Evolutionary conservation across 2,797 vertebrate genomes (phyloP).

Genomic region (Arctocebus calabarensis): DNA sequence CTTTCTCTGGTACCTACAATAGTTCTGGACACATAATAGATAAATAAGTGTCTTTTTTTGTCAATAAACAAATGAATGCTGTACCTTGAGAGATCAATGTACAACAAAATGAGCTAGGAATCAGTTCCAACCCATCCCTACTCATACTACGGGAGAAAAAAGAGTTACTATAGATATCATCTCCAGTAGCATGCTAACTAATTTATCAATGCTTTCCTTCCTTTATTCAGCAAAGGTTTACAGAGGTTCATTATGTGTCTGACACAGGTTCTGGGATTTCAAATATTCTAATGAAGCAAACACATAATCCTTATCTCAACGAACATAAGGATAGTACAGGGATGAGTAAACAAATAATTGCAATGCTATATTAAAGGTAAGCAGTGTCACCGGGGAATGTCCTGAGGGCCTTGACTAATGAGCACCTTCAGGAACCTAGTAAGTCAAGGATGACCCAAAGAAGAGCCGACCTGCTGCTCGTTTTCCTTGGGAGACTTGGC

Average conservation of each 20-base stretch:
- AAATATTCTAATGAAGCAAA: constrained; percentile 9
- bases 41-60: neutral
- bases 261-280: neutral
- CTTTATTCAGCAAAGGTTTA: neutral
- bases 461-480: neutral
- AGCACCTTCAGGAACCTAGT: neutral
- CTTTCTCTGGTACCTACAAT: neutral
- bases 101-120: neutral
- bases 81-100: neutral
- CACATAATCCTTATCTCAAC: neutral
- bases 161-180: neutral
- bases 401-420: neutral
- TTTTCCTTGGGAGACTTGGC: neutral
- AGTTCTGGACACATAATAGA: neutral
- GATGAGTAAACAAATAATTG: neutral
- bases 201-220: neutral
- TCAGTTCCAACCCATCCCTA: neutral
- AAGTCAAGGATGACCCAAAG: neutral
- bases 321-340: neutral
- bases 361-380: neutral
- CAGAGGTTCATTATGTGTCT: neutral
- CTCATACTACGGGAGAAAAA: neutral
- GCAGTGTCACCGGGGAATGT: neutral
- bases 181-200: neutral
- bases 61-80: neutral